Evolutionary conservation across 2,113 vertebrate genomes (phyloP).

Genomic region (Elachura formosa): DNA sequence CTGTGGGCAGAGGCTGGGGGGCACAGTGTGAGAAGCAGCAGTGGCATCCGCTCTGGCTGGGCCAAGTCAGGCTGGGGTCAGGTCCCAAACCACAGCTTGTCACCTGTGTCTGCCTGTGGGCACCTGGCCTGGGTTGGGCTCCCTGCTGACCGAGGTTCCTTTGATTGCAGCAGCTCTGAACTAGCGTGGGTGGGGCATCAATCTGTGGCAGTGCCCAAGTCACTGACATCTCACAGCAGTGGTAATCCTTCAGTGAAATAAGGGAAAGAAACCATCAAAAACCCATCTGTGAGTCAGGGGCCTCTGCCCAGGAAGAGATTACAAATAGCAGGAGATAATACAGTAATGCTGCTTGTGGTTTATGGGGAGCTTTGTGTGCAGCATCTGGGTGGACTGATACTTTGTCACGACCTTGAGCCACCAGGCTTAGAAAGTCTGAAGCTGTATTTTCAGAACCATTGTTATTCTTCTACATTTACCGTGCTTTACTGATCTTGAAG

Average conservation of each 20-base stretch:
- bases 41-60: fast-evolving
- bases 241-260: background rate
- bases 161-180: background rate
- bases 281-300: background rate
- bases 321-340: background rate
- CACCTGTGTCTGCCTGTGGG: background rate
- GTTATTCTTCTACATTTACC: background rate
- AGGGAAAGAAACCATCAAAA: background rate
- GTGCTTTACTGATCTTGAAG: background rate
- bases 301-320: background rate
- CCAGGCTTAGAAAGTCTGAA: background rate
- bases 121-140: background rate
- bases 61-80: background rate
- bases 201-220: background rate
- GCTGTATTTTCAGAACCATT: background rate
- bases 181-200: background rate
- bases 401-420: background rate
- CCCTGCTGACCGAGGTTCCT: background rate
- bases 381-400: background rate
- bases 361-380: background rate
- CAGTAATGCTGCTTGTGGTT: background rate
- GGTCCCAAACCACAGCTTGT: background rate
- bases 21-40: background rate
- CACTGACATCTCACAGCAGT: background rate
- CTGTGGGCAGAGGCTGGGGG: background rate